Base-by-base conservation (phyloP, 2,113 vertebrate genomes). In the Bujurquina vittata region DNA sequence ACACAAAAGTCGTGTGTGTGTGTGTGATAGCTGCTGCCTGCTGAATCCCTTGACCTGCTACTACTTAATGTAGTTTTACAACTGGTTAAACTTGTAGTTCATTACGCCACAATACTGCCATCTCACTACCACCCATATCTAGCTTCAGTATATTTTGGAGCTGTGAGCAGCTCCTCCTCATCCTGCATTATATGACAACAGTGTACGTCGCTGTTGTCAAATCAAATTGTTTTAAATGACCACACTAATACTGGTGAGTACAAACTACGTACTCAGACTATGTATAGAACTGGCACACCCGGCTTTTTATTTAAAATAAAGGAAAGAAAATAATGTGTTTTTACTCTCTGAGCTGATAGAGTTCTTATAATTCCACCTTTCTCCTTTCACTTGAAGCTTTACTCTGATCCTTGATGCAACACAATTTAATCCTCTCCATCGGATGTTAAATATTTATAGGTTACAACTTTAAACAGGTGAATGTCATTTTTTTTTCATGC, bases 401-500 rank as follows among this genome's bases (percentile, higher is more conserved):
- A 18, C 6, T 2, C 10, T 72, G 67, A 72, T 72, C 67, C 67
- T 72, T 0, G 6, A 72, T 11, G 1, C 54, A 54, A 31, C 0
- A 4, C 0, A 0, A 72, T 5, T 33, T 54, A 54, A 54, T 54
- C 46, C 18, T n/a, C 46, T 72, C 0, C 26, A 0, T 54, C 67
- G 7, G 46, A 11, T 72, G 67, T 9, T 54, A 72, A 72, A 72
- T 54, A 72, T 72, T 72, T 72, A n/a, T 72, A 31, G 17, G 18
- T 72, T 72, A 9, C 26, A 54, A 33, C 67, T 52, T 33, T n/a
- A 54, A 29, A 26, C 67, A 72, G 35, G 35, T 10, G 35, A 37
- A 37, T 37, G 33, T 35, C 2, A n/a, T 7, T 37, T 8, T 37
- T 37, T 10, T 37, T 37, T 37, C 54, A 72, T 31, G 26, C 1